phyloP scores from a whole-genome alignment of 1,140 invertebrate genomes.

The Drosophila busckii region DNA sequence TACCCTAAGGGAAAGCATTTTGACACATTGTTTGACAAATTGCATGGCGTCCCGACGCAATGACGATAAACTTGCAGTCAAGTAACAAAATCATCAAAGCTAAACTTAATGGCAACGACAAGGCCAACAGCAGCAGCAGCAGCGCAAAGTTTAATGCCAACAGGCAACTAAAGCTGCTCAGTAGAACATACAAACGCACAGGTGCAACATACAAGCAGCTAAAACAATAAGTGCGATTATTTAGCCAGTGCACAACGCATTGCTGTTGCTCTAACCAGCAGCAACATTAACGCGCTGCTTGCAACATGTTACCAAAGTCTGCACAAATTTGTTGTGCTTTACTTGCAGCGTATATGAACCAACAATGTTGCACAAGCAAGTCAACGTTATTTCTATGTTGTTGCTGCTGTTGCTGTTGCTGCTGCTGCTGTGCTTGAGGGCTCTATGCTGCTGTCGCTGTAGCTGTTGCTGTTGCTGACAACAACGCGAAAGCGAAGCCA shows the following conservation, averaged over 20 bases:
- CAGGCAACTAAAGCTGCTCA: slow-evolving; percentile 48
- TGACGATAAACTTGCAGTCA: slow-evolving; percentile 32
- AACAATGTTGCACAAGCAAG: slow-evolving; percentile 56
- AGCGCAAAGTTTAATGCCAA: slow-evolving; percentile 63
- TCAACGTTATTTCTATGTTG: not conserved
- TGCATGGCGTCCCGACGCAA: slow-evolving; percentile 49
- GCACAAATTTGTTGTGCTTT: not conserved
- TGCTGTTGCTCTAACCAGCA: too few relatives aligned
- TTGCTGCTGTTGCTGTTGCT: not conserved
- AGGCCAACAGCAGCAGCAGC: slow-evolving; percentile 5
- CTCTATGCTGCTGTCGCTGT: slow-evolving; percentile 11
- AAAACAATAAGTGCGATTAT: too few relatives aligned
- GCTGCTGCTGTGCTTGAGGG: too few relatives aligned
- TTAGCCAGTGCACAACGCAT: too few relatives aligned
- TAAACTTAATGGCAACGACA: slow-evolving; percentile 51
- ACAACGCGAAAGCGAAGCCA: slow-evolving; percentile 57
- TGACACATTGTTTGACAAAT: slow-evolving; percentile 78
- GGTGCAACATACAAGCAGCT: slow-evolving; percentile 52
- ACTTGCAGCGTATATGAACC: slow-evolving; percentile 1
- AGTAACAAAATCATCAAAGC: slow-evolving; percentile 71
- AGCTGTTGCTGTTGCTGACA: slow-evolving; percentile 19
- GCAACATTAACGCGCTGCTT: slow-evolving; percentile 2
- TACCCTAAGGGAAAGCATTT: slow-evolving; percentile 49
- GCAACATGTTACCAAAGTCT: too few relatives aligned
- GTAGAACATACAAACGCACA: slow-evolving; percentile 20